phyloP scores from a whole-genome alignment of 2,888 invertebrate genomes.

The Ariolimax columbianus region DNA sequence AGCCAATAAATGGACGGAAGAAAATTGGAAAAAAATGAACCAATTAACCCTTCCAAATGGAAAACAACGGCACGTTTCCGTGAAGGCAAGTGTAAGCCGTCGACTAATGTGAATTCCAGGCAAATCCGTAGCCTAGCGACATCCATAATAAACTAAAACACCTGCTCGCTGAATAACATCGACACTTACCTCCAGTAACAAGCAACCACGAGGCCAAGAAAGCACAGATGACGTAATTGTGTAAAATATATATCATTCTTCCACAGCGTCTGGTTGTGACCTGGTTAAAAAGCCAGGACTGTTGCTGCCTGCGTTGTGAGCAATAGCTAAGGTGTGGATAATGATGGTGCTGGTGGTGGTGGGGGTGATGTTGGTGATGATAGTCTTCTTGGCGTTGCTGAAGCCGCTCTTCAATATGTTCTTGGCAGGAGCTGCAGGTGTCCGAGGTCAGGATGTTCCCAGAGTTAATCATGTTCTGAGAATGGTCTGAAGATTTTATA shows the following conservation, averaged over 20 bases:
- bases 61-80: too few relatives aligned
- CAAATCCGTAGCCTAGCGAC: too few relatives aligned
- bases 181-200: neutral
- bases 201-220: neutral
- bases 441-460: neutral
- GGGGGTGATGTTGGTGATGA: neutral
- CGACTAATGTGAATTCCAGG: too few relatives aligned
- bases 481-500: neutral
- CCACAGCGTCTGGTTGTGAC: neutral
- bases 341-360: neutral
- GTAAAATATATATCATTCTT: neutral
- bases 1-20: too few relatives aligned
- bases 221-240: neutral
- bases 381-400: neutral
- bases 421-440: neutral
- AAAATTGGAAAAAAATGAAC: too few relatives aligned
- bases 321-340: neutral
- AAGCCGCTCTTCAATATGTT: neutral
- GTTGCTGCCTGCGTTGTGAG: neutral
- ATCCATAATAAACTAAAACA: too few relatives aligned
- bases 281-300: neutral
- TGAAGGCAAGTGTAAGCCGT: too few relatives aligned
- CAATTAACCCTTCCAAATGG: too few relatives aligned
- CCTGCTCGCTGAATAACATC: neutral
- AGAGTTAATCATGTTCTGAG: neutral